Evolutionary conservation across 2,113 vertebrate species (phyloP), one percentile per base, ranked within the genome.

Genomic region (Barnardius zonarius): DNA sequence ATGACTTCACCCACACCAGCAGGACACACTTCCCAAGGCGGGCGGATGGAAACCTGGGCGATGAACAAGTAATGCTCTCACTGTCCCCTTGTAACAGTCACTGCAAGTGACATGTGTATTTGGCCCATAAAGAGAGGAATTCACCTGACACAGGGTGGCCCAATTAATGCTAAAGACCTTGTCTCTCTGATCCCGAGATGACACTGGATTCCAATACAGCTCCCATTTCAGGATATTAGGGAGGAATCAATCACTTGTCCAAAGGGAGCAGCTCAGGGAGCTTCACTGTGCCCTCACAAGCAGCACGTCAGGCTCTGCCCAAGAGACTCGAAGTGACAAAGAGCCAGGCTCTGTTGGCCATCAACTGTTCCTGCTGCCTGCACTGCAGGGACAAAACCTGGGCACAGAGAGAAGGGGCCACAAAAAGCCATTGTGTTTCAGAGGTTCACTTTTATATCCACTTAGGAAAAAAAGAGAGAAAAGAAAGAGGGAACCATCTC

Each of bases 81-180:
- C 1, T 28, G 93, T 79, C 73, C 97, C 95, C 94, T 37, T 11
- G 62, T 97, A 97, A 98, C 98, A 85, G 94, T 98, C 97, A 98
- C 97, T 91, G 67, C 75, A 96, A 92, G 97, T 98, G 99, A 99
- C 98, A 98, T 89, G 46, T 96, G 97, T 96, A 75, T 98, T 98
- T 98, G 98, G 98, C 97, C 97, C 97, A 97, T 97, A 97, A 98
- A 96, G 98, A 97, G 95, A 97, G 97, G 96, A 98, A 96, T 98
- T 99, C 97, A 99, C 98, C 98, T 99, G 98, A 98, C 98, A 97
- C 97, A 98, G 98, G 98, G 97, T 98, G 98, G 98, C 98, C 98
- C 98, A 97, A 98, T 98, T 99, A 98, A 95, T 88, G 95, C 95
- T 98, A 97, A 98, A 97, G 95, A 97, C 97, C 97, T 96, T 98